These are phyloP conservation scores for Sitobion miscanthi DNA, from an alignment of 1,140 invertebrate species.

Conservation along the genomic window DNA sequence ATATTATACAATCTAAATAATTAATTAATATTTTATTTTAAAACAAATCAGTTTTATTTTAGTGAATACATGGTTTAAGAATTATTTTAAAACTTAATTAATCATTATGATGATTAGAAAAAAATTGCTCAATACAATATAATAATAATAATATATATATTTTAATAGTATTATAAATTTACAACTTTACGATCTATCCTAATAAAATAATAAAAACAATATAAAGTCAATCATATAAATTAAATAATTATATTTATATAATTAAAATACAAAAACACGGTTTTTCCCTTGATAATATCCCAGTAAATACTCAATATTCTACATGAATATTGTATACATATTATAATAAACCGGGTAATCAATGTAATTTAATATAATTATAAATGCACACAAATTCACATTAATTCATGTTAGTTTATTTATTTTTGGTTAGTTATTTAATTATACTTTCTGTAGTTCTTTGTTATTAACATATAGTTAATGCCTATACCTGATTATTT, in stretches of 20 bases:
- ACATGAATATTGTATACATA: neutral
- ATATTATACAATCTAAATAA: neutral
- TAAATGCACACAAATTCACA: neutral
- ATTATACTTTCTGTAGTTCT: neutral
- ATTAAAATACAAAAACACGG: neutral
- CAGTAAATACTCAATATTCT: neutral
- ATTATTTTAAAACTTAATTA: neutral
- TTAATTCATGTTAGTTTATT: neutral
- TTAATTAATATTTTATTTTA: neutral
- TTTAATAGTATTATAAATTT: neutral
- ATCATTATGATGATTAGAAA: neutral
- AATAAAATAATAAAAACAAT: neutral
- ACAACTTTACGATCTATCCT: neutral
- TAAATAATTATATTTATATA: neutral
- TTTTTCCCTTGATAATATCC: neutral
- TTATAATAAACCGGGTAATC: neutral
- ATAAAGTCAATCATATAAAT: neutral
- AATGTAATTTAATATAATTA: slow-evolving; percentile 7
- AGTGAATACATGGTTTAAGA: neutral
- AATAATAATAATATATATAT: neutral
- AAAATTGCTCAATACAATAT: slow-evolving; percentile 30
- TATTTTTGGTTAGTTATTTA: neutral
- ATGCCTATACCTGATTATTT: neutral
- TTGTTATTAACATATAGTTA: neutral
- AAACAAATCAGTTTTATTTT: neutral